Evolutionary conservation across 64 coral and sea anemone genomes (phyloP).

Genomic region (Actinia equina): DNA sequence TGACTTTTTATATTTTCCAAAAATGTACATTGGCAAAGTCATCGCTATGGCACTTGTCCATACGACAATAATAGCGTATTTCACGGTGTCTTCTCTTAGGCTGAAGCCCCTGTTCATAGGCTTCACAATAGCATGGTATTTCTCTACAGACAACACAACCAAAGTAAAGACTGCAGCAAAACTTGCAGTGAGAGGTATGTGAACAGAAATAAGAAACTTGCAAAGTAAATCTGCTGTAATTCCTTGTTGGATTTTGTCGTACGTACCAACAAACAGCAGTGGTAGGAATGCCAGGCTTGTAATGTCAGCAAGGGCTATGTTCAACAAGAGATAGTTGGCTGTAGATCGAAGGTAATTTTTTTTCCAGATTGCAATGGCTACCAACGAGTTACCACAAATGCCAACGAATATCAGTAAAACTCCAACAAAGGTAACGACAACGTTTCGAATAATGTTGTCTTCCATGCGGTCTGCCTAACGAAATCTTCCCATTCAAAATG

Average conservation of each 20-base stretch:
- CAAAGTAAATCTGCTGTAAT: background rate
- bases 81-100: conserved; percentile 6
- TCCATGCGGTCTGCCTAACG: background rate
- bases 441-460: background rate
- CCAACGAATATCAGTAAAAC: background rate
- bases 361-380: conserved; percentile 5
- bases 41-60: background rate
- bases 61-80: background rate
- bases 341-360: conserved; percentile 3
- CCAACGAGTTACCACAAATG: background rate
- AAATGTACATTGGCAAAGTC: background rate
- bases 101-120: background rate
- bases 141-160: conserved; percentile 9
- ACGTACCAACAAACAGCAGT: background rate
- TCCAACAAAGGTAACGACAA: background rate
- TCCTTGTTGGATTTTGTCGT: background rate
- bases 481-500: too few relatives aligned
- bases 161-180: conserved; percentile 11
- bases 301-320: conserved; percentile 28
- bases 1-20: background rate
- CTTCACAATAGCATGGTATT: conserved; percentile 22
- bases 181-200: background rate
- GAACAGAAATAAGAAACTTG: background rate
- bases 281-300: background rate
- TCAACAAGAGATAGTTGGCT: conserved; percentile 31